Conservation (phyloP, 2,113 vertebrate species). For the Ochotona curzoniae region DNA sequence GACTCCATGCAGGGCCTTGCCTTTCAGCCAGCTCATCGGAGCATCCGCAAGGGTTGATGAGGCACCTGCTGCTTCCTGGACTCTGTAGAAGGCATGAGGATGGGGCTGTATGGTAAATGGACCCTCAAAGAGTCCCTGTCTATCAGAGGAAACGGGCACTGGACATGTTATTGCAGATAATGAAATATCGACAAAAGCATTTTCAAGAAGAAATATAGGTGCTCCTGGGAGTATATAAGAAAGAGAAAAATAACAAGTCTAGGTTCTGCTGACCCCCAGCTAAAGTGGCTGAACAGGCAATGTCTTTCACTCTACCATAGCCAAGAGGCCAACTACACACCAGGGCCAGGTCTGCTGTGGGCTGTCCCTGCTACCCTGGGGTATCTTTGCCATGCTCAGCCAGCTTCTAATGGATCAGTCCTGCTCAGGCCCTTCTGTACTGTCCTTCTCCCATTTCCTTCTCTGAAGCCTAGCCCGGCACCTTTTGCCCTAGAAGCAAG, state of each 20-base stretch:
- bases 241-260: neutral
- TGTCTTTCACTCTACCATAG: neutral
- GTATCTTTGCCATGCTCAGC: neutral
- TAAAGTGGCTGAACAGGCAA: neutral
- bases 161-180: neutral
- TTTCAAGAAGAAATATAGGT: neutral
- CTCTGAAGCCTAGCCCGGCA: neutral
- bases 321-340: neutral
- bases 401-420: neutral
- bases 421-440: neutral
- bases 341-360: neutral
- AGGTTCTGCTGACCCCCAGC: neutral
- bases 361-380: neutral
- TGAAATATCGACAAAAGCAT: neutral
- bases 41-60: neutral
- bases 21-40: accelerated
- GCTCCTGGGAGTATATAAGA: neutral
- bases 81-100: neutral
- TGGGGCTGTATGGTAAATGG: neutral
- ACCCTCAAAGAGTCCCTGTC: neutral
- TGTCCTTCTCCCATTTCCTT: neutral
- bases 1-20: neutral
- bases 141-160: neutral
- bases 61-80: neutral
- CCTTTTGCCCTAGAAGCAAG: neutral